These are phyloP conservation scores for Drosophila leontia DNA, from an alignment of 1,140 invertebrate genomes.

Conservation along the genomic window DNA sequence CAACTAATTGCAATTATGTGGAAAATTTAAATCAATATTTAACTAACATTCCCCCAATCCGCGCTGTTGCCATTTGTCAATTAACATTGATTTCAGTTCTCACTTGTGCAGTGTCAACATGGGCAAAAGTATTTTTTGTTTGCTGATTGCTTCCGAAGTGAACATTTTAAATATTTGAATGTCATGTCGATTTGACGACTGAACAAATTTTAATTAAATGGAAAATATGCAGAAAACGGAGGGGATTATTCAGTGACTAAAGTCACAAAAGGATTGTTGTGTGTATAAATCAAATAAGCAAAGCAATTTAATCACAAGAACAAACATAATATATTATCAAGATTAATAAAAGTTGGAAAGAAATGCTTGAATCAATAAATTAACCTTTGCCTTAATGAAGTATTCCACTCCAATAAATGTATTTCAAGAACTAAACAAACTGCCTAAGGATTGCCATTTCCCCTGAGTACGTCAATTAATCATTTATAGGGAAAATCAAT, in stretches of 20 bases:
- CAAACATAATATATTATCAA: not conserved
- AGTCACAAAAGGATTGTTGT: not conserved
- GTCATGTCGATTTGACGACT: not conserved
- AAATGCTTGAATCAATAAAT: too few species aligned
- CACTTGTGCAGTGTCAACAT: constrained; percentile 29
- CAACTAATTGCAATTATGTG: constrained; percentile 79
- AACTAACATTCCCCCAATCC: constrained; percentile 43
- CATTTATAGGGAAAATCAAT: constrained; percentile 31
- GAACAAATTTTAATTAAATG: constrained; percentile 4
- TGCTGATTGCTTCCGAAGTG: constrained; percentile 17
- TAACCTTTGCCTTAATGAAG: not conserved
- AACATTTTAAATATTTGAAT: constrained; percentile 18
- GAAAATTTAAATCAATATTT: constrained; percentile 76
- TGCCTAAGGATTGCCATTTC: not conserved
- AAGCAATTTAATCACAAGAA: not conserved
- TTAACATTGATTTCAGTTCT: constrained; percentile 57
- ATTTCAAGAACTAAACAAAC: constrained; percentile 29
- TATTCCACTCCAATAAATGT: constrained; percentile 12
- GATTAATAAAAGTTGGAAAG: too few species aligned
- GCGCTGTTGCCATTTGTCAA: constrained; percentile 50
- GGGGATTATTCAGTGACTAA: not conserved
- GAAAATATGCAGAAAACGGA: not conserved
- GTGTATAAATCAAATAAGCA: not conserved
- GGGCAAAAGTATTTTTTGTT: constrained; percentile 17
- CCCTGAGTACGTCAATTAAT: constrained; percentile 28